Evolutionary conservation across 2,113 vertebrate species (phyloP).

Genomic region (Phaetusa simplex): DNA sequence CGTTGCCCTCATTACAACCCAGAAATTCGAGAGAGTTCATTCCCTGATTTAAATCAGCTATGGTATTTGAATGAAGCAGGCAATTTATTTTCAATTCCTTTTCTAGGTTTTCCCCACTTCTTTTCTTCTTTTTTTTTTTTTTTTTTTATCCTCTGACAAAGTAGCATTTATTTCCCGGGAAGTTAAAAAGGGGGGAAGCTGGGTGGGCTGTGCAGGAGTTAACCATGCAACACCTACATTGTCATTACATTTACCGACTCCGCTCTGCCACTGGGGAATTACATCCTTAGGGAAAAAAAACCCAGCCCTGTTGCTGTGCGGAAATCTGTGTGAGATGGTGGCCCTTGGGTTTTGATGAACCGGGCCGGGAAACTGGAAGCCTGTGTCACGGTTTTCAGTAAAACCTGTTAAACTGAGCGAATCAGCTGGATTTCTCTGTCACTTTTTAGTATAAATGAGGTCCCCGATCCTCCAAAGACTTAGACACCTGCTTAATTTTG

Average conservation of each 20-base stretch:
- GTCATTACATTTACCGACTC: neutral
- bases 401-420: neutral
- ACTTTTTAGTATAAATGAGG: neutral
- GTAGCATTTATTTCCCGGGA: neutral
- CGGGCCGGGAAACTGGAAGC: neutral
- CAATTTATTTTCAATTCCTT: constrained; percentile 33
- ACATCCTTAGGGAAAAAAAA: neutral
- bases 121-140: too few species aligned
- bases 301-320: neutral
- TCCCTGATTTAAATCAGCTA: constrained; percentile 19
- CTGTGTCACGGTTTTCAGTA: neutral
- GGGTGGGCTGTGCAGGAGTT: neutral
- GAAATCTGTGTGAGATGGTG: fast-evolving
- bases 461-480: neutral
- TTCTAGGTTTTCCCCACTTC: neutral
- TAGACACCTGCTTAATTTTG: fast-evolving
- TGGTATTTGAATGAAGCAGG: constrained; percentile 12
- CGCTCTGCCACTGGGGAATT: neutral
- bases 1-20: neutral
- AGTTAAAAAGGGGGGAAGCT: neutral
- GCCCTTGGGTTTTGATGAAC: neutral
- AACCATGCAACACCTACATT: neutral
- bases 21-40: neutral
- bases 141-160: neutral
- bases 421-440: neutral